A percentile compares a stretch with the other conserved stretches of the same genome.
phyloP scores from a whole-genome alignment of 2,113 vertebrate genomes.

The Melanostigma gelatinosum region DNA sequence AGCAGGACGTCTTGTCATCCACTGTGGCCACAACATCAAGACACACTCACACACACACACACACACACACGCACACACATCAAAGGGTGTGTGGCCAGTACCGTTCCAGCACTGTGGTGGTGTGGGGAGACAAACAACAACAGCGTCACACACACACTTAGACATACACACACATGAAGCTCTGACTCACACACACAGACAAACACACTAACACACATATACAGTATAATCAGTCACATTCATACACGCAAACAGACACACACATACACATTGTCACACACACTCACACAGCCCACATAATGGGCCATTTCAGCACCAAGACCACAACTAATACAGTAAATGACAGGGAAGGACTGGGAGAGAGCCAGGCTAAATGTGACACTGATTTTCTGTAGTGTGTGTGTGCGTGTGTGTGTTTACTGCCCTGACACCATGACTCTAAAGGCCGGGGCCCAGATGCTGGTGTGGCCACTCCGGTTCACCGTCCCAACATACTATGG shows the following conservation, averaged over 20 bases:
- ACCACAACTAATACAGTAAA: slow-evolving; percentile 81
- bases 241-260: slow-evolving; percentile 57
- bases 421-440: slow-evolving; percentile 57
- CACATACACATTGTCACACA: slow-evolving; percentile 37
- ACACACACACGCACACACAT: slow-evolving; percentile 60
- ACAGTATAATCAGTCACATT: slow-evolving; percentile 66
- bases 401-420: slow-evolving; percentile 24
- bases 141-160: slow-evolving; percentile 47
- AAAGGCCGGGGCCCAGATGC: slow-evolving; percentile 70
- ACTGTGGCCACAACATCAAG: slow-evolving; percentile 70
- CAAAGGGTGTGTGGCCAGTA: slow-evolving; percentile 73
- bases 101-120: slow-evolving; percentile 56
- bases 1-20: slow-evolving; percentile 79
- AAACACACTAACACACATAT: slow-evolving; percentile 53
- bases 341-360: slow-evolving; percentile 72
- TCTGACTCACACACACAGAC: slow-evolving; percentile 48
- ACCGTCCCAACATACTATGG: slow-evolving; percentile 40
- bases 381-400: slow-evolving; percentile 69
- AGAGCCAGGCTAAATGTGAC: slow-evolving; percentile 72
- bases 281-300: slow-evolving; percentile 72
- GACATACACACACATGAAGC: slow-evolving; percentile 22
- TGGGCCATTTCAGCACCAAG: slow-evolving; percentile 76
- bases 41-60: slow-evolving; percentile 39
- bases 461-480: slow-evolving; percentile 58
- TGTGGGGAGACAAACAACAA: slow-evolving; percentile 75